Evolutionary conservation across 2,888 invertebrate genomes (phyloP).

Genomic region (Blastobasis adustella): DNA sequence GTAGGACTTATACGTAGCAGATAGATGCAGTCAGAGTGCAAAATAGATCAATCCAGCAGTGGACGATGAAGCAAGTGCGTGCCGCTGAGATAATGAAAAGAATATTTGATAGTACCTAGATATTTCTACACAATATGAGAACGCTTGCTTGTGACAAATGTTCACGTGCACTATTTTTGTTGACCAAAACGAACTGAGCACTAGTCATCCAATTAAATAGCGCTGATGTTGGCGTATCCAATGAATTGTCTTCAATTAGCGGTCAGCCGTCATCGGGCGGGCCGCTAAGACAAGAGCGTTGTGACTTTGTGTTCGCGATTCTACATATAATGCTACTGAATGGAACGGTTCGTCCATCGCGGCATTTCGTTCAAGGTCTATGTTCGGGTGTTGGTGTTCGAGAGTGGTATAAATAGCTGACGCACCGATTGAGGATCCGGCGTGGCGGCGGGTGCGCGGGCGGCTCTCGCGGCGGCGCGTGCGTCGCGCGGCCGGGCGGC

Average conservation of each 20-base stretch:
- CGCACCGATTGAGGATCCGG: constrained; percentile 51
- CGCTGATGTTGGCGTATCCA: constrained; percentile 29
- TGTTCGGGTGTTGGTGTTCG: constrained; percentile 23
- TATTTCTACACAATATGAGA: constrained; percentile 4
- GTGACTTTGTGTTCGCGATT: too few species aligned
- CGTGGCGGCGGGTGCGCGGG: constrained; percentile 25
- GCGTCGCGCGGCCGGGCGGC: constrained; percentile 56
- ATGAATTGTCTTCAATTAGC: constrained; percentile 45
- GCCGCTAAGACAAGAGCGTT: constrained; percentile 12
- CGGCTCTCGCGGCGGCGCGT: constrained; percentile 44
- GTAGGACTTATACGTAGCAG: too few species aligned
- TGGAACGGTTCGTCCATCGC: constrained; percentile 28
- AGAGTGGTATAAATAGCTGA: constrained; percentile 47
- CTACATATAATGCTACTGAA: constrained; percentile 37
- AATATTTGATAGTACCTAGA: neutral
- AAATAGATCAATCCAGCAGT: too few species aligned
- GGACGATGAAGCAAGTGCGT: too few species aligned
- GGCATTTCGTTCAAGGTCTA: constrained; percentile 45
- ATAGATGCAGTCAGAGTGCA: too few species aligned
- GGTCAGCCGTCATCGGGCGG: constrained; percentile 18
- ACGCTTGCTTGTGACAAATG: constrained; percentile 2
- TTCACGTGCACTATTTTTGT: too few species aligned
- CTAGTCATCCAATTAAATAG: constrained; percentile 40
- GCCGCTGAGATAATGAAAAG: too few species aligned
- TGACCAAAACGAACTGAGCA: constrained; percentile 22